Base-by-base conservation (phyloP, 1,140 invertebrate species). In the Subanguina moxae region DNA sequence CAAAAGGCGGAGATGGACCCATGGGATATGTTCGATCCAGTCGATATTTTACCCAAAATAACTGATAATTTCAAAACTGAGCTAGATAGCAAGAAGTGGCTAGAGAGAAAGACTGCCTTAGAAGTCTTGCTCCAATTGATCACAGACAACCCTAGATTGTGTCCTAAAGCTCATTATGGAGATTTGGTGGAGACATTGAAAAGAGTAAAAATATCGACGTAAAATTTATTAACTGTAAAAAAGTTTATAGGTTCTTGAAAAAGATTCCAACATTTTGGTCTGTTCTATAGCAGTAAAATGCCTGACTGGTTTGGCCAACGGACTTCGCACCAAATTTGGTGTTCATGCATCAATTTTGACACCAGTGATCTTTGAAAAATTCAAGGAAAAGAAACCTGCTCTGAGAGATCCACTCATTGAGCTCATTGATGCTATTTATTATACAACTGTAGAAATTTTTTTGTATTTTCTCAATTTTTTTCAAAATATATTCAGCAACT, bases 31-130 rank as follows among this genome's bases (percentile, higher is more conserved):
- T 82, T 95, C 9, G 89, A 92, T 75, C 90, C 93, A 0, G 91
- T 95, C 28, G 91, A 97, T 80, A 92, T 97, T 78, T 80, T 97
- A 0, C 89, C 90, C 1, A 90, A 93, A 83, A 82, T 97, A 27
- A 92, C 93, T 0, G 94, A 94, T 86, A 91, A 97, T 83, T 97
- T 96, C 83, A 94, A 90, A 80, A 92, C 94, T 9, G 92, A 94
- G 84, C 76, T 80, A 65, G 93, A 97, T 83, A 90, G 90, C 0
- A 96, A 95, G 81, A 97, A 97, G 80, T 97, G 94, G 94, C 90
- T 93, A 79, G 91, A 97, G 62, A 86, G 94, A 9, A 95, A 95
- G 83, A 91, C 95, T 83, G 89, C 89, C 0, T 78, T 98, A 3
- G 92, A 94, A 76, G 84, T 85, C 0, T 82, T 95, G 0, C 90